Evolutionary conservation across 2,888 invertebrate species (phyloP), one percentile per base, ranked within the genome.

Genomic region (Coleophora flavipennella): DNA sequence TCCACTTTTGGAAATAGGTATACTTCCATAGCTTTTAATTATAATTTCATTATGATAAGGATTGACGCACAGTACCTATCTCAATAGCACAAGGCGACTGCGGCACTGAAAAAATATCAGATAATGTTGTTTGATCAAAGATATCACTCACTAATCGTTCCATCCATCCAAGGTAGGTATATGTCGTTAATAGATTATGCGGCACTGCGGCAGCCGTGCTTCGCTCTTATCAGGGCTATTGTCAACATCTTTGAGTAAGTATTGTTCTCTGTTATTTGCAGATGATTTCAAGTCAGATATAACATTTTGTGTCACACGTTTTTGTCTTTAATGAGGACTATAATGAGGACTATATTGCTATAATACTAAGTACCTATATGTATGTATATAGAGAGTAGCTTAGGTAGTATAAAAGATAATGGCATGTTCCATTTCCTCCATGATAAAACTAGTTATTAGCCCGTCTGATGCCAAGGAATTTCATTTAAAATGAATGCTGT

Each of bases 121-220:
- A 63, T 66, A 65, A 46, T 48, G 42, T 40, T 67, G 58, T 66
- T 67, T 64, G 60, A 62, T 57, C 53, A 47, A 20, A 20, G 20
- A 3, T 6, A 20, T 20, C 20, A 20, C 50, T 20, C 20, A 20
- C 50, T 60, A 59, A 58, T 63, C 60, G 53, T 48, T 45, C 44
- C 57, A 64, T 45, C 44, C 57, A 64, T 20, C 20, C 20, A 20
- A 20, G 20, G 20, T 20, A 64, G 59, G 59, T 50, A 49, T 41
- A 31, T 36, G 46, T 56, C 48, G 45, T 57, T 55, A 57, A 51
- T 50, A 55, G 56, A 58, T 60, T 59, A 59, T 59, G 56, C 53
- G 55, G 51, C 55, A 53, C 58, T 59, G 56, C 53, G 55, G 51
- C 55, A 53, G 45, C 45, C 46, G 43, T 47, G 46, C 40, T 33